Percentiles rank a stretch among this genome's conserved stretches.
Conservation (phyloP, 2,888 invertebrate genomes). For the Cistogaster globosa region DNA sequence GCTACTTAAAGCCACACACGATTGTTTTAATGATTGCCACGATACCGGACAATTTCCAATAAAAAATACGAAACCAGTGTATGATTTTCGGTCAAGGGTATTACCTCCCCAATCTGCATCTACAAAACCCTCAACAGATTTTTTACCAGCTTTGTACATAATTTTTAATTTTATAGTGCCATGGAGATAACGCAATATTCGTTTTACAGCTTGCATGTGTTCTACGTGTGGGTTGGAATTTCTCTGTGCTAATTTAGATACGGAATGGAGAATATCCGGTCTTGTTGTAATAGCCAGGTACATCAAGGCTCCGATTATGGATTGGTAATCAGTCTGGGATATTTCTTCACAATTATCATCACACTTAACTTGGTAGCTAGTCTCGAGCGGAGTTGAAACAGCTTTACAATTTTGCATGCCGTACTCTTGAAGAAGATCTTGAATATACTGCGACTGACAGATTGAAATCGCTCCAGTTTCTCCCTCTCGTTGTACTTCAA, state of each 20-base stretch:
- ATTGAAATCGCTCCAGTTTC: conserved; percentile 7
- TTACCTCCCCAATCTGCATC: conserved; percentile 3
- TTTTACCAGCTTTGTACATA: not conserved
- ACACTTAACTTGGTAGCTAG: not conserved
- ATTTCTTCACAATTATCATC: conserved; percentile 32
- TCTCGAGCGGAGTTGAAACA: not conserved
- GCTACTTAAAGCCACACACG: not conserved
- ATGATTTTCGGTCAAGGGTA: not conserved
- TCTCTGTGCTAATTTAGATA: conserved; percentile 8
- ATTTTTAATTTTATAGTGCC: not conserved
- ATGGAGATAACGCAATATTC: not conserved
- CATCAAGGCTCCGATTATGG: conserved; percentile 60
- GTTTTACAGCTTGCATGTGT: not conserved
- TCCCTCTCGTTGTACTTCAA: conserved; percentile 5
- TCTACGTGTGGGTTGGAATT: not conserved
- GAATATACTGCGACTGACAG: too few relatives aligned
- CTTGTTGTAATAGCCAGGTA: conserved; percentile 61
- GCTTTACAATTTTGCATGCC: conserved; percentile 40
- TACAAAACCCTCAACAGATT: too few relatives aligned
- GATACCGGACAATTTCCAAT: not conserved
- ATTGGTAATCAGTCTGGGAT: conserved; percentile 51
- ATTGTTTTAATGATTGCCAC: not conserved
- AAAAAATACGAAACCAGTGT: not conserved
- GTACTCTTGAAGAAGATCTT: conserved; percentile 11
- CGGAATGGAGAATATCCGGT: conserved; percentile 66